Evolutionary conservation across 2,797 vertebrate genomes (phyloP).

Genomic region (Staurois parvus): DNA sequence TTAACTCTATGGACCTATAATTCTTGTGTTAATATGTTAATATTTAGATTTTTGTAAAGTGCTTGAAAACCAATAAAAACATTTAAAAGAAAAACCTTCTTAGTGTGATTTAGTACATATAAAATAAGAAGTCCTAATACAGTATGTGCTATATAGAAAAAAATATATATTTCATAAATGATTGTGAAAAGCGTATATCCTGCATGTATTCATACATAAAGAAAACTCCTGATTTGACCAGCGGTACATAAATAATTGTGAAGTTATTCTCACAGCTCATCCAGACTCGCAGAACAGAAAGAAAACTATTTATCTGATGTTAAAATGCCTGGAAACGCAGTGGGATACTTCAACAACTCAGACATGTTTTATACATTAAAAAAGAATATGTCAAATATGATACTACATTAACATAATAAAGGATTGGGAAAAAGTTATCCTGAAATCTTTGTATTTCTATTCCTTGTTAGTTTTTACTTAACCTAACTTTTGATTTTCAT

Average conservation of each 20-base stretch:
- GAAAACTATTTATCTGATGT: background rate
- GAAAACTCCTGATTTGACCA: background rate
- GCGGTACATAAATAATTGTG: background rate
- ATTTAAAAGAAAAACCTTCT: no score
- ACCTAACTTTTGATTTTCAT: slow-evolving; percentile 50
- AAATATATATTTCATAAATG: background rate
- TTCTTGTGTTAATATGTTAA: no score
- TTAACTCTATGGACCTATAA: no score
- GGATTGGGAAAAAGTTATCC: background rate
- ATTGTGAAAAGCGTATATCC: background rate
- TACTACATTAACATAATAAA: slow-evolving; percentile 1
- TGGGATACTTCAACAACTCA: background rate
- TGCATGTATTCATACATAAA: background rate
- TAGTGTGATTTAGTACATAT: no score
- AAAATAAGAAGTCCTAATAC: background rate
- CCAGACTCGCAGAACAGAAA: background rate
- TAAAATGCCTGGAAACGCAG: slow-evolving; percentile 7
- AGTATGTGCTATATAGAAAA: background rate
- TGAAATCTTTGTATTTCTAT: background rate
- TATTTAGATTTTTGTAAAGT: no score
- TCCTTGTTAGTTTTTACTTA: background rate
- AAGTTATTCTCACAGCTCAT: slow-evolving; percentile 1
- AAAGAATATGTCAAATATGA: slow-evolving; percentile 11
- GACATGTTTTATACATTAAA: slow-evolving; percentile 24
- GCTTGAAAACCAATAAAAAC: no score